Evolutionary conservation across 2,888 invertebrate species (phyloP).

Genomic region (Parnassius orleans): DNA sequence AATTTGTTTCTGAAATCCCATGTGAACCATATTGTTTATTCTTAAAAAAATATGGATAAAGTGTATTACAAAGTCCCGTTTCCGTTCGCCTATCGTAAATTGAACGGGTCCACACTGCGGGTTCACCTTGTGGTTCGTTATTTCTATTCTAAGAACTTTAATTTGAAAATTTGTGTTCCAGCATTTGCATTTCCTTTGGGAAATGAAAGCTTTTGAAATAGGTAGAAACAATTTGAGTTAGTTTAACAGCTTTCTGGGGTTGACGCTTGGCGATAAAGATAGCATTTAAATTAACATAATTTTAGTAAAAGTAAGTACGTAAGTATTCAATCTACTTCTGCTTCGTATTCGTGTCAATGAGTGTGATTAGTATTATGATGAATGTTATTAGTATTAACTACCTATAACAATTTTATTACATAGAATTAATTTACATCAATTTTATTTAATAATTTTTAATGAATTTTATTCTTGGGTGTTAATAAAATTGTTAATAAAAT

Average conservation of each 20-base stretch:
- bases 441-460: too few relatives aligned
- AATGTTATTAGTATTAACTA: too few relatives aligned
- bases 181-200: constrained; percentile 10
- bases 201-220: neutral
- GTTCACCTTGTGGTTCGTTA: neutral
- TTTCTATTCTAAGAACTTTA: neutral
- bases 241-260: neutral
- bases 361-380: too few relatives aligned
- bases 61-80: neutral
- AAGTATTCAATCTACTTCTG: too few relatives aligned
- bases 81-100: constrained; percentile 5
- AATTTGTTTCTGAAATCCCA: neutral
- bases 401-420: too few relatives aligned
- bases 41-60: neutral
- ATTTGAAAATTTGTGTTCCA: constrained; percentile 10
- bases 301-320: too few relatives aligned
- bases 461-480: too few relatives aligned
- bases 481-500: too few relatives aligned
- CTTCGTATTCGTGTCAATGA: too few relatives aligned
- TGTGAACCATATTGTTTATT: neutral
- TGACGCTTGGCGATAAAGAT: too few relatives aligned
- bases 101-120: constrained; percentile 3
- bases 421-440: too few relatives aligned
- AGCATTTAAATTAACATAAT: too few relatives aligned
- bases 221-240: constrained; percentile 8